Conservation (phyloP, 2,113 vertebrate genomes). For the Siniperca chuatsi region DNA sequence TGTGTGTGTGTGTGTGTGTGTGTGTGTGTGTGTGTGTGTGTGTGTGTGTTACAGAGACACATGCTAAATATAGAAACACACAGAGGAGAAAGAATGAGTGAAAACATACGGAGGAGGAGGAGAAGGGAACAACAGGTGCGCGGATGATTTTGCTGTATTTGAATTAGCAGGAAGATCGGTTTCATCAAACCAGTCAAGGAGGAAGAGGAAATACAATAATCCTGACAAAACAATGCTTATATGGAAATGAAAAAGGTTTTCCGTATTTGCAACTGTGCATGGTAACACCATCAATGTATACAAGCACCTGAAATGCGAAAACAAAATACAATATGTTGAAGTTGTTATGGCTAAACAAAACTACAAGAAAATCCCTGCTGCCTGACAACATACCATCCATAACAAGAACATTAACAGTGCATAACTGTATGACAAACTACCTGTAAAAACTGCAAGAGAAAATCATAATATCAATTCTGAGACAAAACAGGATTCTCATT, state of each 20-base stretch:
- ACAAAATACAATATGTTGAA: neutral
- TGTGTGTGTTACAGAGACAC: neutral
- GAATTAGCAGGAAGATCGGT: neutral
- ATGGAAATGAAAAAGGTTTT: neutral
- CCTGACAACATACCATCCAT: neutral
- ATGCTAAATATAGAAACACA: neutral
- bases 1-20: constrained; percentile 9
- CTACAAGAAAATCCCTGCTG: neutral
- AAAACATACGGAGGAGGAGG: neutral
- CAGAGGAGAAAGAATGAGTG: neutral
- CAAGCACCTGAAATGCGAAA: neutral
- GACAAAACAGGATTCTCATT: neutral
- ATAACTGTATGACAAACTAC: neutral
- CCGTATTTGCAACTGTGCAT: neutral
- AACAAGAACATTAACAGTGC: neutral
- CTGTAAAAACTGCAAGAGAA: neutral
- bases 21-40: neutral
- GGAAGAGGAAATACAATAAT: neutral
- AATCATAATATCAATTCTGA: neutral
- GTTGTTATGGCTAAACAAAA: neutral
- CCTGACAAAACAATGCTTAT: neutral
- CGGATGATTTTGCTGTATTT: neutral
- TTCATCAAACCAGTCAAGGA: neutral
- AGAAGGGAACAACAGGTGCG: neutral
- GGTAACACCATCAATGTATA: no score